These are phyloP conservation scores for Calephelis nemesis DNA, from an alignment of 1,140 invertebrate species.

Conservation along the genomic window DNA sequence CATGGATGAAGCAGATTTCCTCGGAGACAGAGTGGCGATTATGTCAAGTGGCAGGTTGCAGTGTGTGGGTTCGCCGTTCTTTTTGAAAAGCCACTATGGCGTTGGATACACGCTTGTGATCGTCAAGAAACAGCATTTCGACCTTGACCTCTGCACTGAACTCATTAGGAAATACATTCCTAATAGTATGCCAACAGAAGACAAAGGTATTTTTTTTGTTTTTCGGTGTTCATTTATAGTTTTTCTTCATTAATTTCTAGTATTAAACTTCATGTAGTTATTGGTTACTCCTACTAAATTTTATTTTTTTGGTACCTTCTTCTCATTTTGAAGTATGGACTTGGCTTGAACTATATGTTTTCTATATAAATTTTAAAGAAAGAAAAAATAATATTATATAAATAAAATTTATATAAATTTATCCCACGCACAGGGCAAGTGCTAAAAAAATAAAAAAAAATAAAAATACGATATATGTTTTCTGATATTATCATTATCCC, in stretches of 20 bases:
- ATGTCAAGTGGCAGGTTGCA: conserved; percentile 90
- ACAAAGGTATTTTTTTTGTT: conserved; percentile 43
- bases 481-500: no score
- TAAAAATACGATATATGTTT: no score
- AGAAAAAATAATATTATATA: no score
- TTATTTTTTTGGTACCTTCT: no score
- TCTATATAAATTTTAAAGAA: no score
- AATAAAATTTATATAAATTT: no score
- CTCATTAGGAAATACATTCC: conserved; percentile 59
- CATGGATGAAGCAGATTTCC: conserved; percentile 98
- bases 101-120: conserved; percentile 86
- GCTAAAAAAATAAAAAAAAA: no score
- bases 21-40: conserved; percentile 96
- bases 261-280: no score
- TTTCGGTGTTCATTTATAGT: neutral
- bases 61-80: conserved; percentile 82
- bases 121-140: conserved; percentile 58
- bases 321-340: no score
- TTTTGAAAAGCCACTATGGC: conserved; percentile 85
- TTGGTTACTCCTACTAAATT: no score
- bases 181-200: conserved; percentile 47
- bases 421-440: no score
- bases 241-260: neutral
- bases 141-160: conserved; percentile 43
- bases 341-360: no score